A percentile compares a stretch with the other conserved stretches of the same genome.
Evolutionary conservation across 2,113 vertebrate species (phyloP).

Genomic region (Poecilia latipinna): DNA sequence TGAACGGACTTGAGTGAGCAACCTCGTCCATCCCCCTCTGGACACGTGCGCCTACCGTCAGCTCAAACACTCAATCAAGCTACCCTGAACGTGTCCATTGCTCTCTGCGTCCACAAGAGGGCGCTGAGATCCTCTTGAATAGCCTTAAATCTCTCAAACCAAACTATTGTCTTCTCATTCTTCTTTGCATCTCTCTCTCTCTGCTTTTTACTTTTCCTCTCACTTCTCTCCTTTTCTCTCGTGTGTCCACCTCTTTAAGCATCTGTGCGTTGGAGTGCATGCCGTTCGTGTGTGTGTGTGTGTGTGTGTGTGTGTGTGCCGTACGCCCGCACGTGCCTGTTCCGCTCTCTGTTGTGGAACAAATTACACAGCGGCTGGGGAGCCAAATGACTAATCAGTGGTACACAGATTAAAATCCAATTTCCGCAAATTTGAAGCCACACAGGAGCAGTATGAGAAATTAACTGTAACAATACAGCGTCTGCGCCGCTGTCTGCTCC

Average conservation of each 20-base stretch:
- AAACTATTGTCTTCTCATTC: background rate
- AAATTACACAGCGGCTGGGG: constrained; percentile 78
- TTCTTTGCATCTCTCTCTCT: background rate
- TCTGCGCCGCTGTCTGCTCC: constrained; percentile 49
- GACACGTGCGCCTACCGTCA: constrained; percentile 29
- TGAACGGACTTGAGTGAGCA: constrained; percentile 47
- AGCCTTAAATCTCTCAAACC: constrained; percentile 6
- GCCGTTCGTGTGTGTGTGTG: background rate
- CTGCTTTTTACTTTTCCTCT: background rate
- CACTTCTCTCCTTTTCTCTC: constrained; percentile 7
- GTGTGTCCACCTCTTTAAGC: constrained; percentile 29
- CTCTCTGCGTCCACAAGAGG: constrained; percentile 54
- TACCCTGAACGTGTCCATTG: background rate
- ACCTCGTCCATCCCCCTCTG: constrained; percentile 62
- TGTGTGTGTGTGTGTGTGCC: constrained; percentile 29
- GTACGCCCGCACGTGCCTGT: constrained; percentile 53
- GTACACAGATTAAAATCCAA: constrained; percentile 82
- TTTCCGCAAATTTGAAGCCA: constrained; percentile 78
- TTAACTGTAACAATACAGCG: constrained; percentile 67
- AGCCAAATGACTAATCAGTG: constrained; percentile 82
- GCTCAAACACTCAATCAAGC: constrained; percentile 37
- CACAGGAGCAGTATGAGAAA: constrained; percentile 75
- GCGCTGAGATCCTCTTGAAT: constrained; percentile 52
- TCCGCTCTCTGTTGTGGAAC: constrained; percentile 79
- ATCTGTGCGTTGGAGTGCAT: constrained; percentile 6